Conservation (phyloP, 2,888 invertebrate species). For the Cantharis rustica region DNA sequence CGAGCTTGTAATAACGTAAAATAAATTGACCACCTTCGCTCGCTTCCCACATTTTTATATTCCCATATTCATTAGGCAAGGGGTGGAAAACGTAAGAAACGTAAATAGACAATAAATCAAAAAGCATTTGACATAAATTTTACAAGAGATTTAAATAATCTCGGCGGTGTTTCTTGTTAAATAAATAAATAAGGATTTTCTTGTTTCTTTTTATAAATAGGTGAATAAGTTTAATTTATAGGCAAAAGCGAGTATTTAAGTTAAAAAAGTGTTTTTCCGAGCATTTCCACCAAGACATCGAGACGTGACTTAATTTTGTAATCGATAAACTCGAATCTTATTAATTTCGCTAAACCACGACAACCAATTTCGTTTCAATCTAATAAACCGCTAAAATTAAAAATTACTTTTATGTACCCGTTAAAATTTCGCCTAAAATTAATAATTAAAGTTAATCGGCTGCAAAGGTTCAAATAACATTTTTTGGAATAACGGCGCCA, state of each 20-base stretch:
- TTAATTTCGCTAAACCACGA: not conserved
- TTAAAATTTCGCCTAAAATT: not conserved
- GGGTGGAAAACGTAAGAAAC: not conserved
- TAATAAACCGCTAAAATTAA: not conserved
- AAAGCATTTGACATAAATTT: not conserved
- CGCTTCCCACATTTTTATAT: not conserved
- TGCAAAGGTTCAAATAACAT: not conserved
- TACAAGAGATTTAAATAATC: not conserved
- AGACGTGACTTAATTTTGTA: not conserved
- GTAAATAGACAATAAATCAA: not conserved
- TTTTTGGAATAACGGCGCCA: not conserved
- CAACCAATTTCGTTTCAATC: not conserved
- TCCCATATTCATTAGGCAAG: not conserved
- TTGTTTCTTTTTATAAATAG: not conserved
- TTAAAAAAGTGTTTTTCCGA: not conserved
- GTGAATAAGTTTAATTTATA: not conserved
- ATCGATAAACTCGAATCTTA: not conserved
- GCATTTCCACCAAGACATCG: not conserved
- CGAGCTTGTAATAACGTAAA: not conserved
- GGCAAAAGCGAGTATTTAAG: not conserved
- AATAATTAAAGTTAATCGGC: not conserved
- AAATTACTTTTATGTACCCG: not conserved
- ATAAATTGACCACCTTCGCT: not conserved
- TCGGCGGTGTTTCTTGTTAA: not conserved
- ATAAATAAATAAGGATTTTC: not conserved